Evolutionary conservation across 2,888 invertebrate species (phyloP), one percentile per base, ranked within the genome.

Genomic region (Embidobia sp.): DNA sequence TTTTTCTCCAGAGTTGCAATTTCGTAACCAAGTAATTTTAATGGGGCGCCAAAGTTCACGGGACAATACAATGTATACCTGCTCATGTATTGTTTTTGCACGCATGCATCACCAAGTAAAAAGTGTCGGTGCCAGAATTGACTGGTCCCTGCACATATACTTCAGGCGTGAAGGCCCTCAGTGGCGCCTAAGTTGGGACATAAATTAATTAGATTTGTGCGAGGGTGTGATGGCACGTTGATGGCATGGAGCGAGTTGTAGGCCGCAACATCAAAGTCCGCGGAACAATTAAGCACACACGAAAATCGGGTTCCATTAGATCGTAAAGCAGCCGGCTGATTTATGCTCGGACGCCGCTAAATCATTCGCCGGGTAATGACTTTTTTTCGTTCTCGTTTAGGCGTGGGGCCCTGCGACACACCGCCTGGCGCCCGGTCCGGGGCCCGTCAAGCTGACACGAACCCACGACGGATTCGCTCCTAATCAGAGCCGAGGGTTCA

Each of bases 141-240:
- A 22, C 22, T 22, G 3, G 3, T 22, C 22, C 6, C 6, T 33
- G 10, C 3, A 11, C 33, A 33, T 19, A n/a, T n/a, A n/a, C 46
- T 26, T 35, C 55, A 46, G 61, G 53, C 70, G 61, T 53, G 66
- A 57, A 70, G 74, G 53, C 53, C 67, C 64, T 73, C 75, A 72
- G 86, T 87, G 88, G 88, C 88, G 88, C 88, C 87, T 87, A 84
- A 80, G 82, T 76, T 76, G 78, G 84, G 83, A 85, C 86, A 88
- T 88, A 88, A 89, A 89, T 89, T 88, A 89, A 89, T 88, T 89
- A 88, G 89, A 89, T 87, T 87, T 88, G 88, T 88, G 87, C 84
- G 87, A 84, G 87, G 88, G 88, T 88, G 89, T 88, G 87, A 87
- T 85, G 72, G 83, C 82, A 53, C 57, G 69, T 33, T 75, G 72